Base-by-base conservation (phyloP, 2,797 vertebrate species). In the Neopelma chrysocephalum region DNA sequence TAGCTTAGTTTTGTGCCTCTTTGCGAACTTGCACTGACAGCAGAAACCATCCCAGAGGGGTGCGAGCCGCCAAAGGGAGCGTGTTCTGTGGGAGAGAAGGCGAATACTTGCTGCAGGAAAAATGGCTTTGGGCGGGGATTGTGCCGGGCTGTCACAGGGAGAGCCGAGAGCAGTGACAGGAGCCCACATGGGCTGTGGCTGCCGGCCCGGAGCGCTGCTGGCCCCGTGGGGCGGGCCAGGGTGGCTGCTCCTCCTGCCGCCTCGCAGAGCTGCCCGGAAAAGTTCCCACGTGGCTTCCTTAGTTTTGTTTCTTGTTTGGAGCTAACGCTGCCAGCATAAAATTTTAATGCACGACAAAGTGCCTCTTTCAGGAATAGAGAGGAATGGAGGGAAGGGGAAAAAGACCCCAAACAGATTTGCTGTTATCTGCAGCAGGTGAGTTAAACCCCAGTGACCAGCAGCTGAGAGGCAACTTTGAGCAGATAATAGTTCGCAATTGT, bases 261-360 rank as follows among this genome's bases (percentile, higher is more conserved):
- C 23, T 14, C 1, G 8, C 47, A 16, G 9, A 45, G 69, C 48
- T 31, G 27, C 0, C 2, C 2, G 3, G 16, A 7, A 0, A 32
- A 34, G 78, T 31, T 57, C 51, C 58, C 25, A 2, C 34, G 0
- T 34, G 75, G 53, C 43, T 61, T 20, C 31, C 26, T 40, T 21
- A 11, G 2, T 11, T 45, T 40, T 66, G 26, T 10, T 38, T 80
- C 89, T 66, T 69, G 0, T 57, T 57, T 58, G 43, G 29, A 42
- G 12, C 15, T 56, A 45, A 22, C 1, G 3, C n/a, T 58, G 42
- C n/a, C 16, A 21, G 23, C 69, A 25, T 76, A 13, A 36, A 62
- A 23, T 6, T 62, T 61, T 40, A 43, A 32, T 19, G 72, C 12
- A 10, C 17, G 3, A 6, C n/a, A 5, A 70, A 23, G 8, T 36